These are phyloP conservation scores for Nycticryphes semicollaris DNA, from an alignment of 2,113 vertebrate genomes.

Conservation along the genomic window DNA sequence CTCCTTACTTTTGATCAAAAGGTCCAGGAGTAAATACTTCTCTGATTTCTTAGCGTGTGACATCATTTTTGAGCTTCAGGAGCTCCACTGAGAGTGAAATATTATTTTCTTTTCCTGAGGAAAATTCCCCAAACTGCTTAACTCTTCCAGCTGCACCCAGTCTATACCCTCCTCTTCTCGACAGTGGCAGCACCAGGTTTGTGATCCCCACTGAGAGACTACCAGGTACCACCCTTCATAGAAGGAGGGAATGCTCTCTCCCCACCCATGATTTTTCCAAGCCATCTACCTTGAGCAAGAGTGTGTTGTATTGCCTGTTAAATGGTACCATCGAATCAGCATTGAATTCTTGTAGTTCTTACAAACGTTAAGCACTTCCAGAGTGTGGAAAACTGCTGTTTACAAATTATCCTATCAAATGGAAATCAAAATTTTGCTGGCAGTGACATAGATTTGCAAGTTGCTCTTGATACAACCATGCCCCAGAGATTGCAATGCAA, in stretches of 20 bases:
- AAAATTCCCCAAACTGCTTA: not conserved
- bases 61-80: not conserved
- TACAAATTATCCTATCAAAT: conserved; percentile 38
- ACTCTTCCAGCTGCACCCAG: not conserved
- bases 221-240: not conserved
- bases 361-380: not conserved
- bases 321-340: not conserved
- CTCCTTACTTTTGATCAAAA: not conserved
- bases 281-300: not conserved
- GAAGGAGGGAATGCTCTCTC: not conserved
- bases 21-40: not conserved
- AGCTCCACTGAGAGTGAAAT: not conserved
- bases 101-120: not conserved
- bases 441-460: conserved; percentile 13
- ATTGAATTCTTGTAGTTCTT: not conserved
- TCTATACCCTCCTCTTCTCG: rapidly evolving
- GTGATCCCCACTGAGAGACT: not conserved
- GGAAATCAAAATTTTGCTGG: conserved; percentile 42
- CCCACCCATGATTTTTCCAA: not conserved
- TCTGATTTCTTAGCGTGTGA: not conserved
- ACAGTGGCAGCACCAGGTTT: not conserved
- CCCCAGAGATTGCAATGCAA: conserved; percentile 13
- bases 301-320: not conserved
- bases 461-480: not conserved
- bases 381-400: not conserved